Evolutionary conservation across 2,888 invertebrate species (phyloP).

Genomic region (Zygaena filipendulae): DNA sequence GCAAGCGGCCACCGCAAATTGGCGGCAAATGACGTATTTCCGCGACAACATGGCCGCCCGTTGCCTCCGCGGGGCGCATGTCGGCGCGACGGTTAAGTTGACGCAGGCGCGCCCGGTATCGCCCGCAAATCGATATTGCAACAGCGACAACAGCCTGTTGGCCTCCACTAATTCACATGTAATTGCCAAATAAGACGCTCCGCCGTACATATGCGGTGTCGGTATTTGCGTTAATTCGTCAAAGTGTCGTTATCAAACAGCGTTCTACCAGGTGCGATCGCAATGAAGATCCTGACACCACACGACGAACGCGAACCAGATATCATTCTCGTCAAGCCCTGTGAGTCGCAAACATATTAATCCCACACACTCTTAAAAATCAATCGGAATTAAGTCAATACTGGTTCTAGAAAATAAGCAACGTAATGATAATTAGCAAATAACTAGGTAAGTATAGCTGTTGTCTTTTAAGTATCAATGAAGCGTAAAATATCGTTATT

Average conservation of each 20-base stretch:
- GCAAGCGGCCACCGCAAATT: constrained; percentile 17
- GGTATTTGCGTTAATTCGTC: constrained; percentile 30
- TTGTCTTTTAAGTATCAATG: no score
- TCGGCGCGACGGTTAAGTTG: constrained; percentile 10
- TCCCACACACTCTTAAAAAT: no score
- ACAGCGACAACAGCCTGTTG: constrained; percentile 57
- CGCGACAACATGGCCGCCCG: constrained; percentile 26
- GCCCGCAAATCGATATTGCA: constrained; percentile 51
- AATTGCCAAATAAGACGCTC: constrained; percentile 24
- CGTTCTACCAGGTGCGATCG: constrained; percentile 52
- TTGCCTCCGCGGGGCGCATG: constrained; percentile 21
- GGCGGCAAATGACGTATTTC: constrained; percentile 49
- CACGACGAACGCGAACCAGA: constrained; percentile 71
- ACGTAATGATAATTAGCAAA: no score
- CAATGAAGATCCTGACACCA: constrained; percentile 58
- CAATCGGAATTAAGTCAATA: no score
- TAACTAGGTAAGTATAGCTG: no score
- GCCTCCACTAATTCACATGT: constrained; percentile 35
- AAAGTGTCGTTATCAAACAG: constrained; percentile 60
- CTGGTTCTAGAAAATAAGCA: no score
- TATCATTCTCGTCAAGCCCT: constrained; percentile 66
- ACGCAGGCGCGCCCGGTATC: constrained; percentile 34
- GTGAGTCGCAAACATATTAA: constrained; percentile 36
- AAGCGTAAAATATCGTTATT: no score
- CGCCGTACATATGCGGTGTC: constrained; percentile 25